A percentile compares a stretch with the other conserved stretches of the same genome.
Evolutionary conservation across 1,140 invertebrate species (phyloP).

Genomic region (Conus betulinus): DNA sequence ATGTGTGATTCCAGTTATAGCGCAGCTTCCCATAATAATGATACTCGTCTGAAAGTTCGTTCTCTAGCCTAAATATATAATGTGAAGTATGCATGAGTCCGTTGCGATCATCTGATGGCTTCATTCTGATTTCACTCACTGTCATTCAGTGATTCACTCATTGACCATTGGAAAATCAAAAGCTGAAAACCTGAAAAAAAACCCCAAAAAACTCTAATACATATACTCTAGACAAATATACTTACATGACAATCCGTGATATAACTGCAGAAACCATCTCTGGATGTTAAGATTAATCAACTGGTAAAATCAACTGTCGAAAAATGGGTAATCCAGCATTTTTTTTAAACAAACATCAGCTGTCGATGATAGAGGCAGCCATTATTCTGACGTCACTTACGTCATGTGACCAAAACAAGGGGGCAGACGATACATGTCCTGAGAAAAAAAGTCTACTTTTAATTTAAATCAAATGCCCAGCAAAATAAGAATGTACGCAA

Average conservation of each 20-base stretch:
- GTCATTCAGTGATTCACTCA: no score
- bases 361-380: conserved; percentile 42
- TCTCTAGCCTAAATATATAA: no score
- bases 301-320: conserved; percentile 10
- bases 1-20: no score
- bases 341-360: conserved; percentile 31
- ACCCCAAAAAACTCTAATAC: neutral
- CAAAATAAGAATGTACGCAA: neutral
- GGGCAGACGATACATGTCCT: neutral
- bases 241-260: conserved; percentile 86
- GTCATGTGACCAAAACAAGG: conserved; percentile 58
- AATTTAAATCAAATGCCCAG: neutral
- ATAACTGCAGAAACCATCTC: conserved; percentile 85
- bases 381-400: conserved; percentile 46
- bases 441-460: neutral
- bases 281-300: neutral
- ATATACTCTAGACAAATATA: conserved; percentile 66
- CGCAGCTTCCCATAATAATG: no score
- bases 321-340: conserved; percentile 26
- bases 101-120: no score
- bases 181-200: neutral
- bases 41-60: no score
- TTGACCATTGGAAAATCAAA: neutral
- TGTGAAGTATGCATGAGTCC: no score
- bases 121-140: no score